phyloP scores from a whole-genome alignment of 1,140 invertebrate genomes.

The Pseudomyrmex gracilis region DNA sequence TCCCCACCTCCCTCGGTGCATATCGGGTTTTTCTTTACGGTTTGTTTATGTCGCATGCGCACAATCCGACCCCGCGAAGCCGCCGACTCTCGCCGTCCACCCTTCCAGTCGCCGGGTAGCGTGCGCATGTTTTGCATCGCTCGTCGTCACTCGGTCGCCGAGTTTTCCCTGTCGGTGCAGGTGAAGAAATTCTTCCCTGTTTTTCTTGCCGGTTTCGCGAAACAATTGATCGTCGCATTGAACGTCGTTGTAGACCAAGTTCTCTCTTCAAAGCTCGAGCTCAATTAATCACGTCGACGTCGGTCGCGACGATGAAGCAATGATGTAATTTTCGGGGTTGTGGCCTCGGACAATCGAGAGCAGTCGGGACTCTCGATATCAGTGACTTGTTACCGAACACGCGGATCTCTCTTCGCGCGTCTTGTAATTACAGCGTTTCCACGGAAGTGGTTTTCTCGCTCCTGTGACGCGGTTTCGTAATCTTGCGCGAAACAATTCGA shows the following conservation, averaged over 20 bases:
- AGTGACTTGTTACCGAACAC: not conserved
- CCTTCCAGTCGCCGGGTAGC: conserved; percentile 77
- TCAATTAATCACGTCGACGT: not conserved
- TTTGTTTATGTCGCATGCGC: conserved; percentile 80
- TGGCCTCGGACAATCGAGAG: not conserved
- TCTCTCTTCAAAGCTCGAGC: not conserved
- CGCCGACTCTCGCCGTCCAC: conserved; percentile 58
- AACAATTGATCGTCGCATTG: conserved; percentile 18
- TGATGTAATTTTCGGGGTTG: conserved; percentile 13
- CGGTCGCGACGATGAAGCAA: not conserved
- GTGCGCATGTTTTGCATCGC: conserved; percentile 78
- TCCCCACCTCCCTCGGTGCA: conserved; percentile 47
- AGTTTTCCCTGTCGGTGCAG: conserved; percentile 45
- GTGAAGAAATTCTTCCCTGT: not conserved
- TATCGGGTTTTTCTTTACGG: conserved; percentile 70
- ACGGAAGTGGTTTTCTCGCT: not conserved
- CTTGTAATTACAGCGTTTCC: not conserved
- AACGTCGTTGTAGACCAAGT: not conserved
- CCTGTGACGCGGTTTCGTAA: not conserved
- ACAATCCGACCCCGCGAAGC: conserved; percentile 55
- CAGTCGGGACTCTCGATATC: not conserved
- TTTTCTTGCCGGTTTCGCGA: not conserved
- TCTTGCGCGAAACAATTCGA: not conserved
- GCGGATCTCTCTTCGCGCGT: not conserved
- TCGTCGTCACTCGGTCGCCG: conserved; percentile 47